phyloP scores from a whole-genome alignment of 35 echinoderm and acorn worm species.

The Diadema setosum region DNA sequence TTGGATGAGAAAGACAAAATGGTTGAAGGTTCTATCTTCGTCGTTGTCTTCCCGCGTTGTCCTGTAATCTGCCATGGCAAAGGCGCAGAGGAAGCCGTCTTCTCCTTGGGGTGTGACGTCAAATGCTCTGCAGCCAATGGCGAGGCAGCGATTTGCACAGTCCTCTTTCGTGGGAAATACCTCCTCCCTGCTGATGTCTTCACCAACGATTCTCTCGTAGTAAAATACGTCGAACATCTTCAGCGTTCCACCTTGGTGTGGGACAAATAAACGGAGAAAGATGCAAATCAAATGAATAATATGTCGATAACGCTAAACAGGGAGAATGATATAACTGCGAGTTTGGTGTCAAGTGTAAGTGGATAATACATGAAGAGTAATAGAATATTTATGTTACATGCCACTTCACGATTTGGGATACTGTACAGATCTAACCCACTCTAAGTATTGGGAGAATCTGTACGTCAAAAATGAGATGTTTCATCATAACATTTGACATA shows the following conservation, averaged over 20 bases:
- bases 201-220: not conserved
- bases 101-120: not conserved
- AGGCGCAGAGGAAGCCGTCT: not conserved
- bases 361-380: not conserved
- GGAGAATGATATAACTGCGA: not conserved
- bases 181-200: not conserved
- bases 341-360: not conserved
- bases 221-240: conserved; percentile 9
- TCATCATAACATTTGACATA: too few species aligned
- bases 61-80: not conserved
- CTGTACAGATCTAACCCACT: not conserved
- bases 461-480: too few species aligned
- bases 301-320: not conserved
- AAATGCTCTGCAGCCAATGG: not conserved
- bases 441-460: not conserved
- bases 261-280: not conserved
- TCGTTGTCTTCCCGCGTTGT: not conserved
- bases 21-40: not conserved
- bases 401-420: not conserved
- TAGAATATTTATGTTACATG: not conserved
- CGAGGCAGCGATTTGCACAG: not conserved
- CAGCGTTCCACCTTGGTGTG: not conserved
- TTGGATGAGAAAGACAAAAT: not conserved
- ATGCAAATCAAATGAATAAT: not conserved
- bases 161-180: not conserved